phyloP scores from a whole-genome alignment of 2,113 vertebrate species.

The Brienomyrus brachyistius region DNA sequence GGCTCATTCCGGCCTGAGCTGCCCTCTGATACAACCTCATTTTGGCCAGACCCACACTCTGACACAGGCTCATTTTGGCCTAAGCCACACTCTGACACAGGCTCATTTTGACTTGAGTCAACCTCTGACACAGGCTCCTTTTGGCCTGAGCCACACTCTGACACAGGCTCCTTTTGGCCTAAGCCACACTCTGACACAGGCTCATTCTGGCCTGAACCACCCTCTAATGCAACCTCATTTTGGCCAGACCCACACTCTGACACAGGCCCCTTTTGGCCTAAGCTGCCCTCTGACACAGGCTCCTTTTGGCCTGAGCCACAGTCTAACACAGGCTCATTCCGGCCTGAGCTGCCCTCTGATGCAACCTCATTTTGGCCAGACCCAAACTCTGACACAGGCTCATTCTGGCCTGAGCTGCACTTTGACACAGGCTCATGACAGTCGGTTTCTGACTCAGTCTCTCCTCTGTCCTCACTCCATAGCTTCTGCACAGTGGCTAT shows the following conservation, averaged over 20 bases:
- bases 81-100: background rate
- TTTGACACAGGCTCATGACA: background rate
- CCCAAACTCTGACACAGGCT: background rate
- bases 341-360: too few relatives aligned
- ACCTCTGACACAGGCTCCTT: background rate
- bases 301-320: background rate
- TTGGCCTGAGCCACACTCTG: too few relatives aligned
- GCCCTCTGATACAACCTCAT: too few relatives aligned
- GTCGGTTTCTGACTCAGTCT: background rate
- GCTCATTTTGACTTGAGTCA: too few relatives aligned
- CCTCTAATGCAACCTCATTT: too few relatives aligned
- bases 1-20: too few relatives aligned
- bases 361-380: too few relatives aligned
- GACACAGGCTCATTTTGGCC: background rate
- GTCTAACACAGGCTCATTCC: background rate
- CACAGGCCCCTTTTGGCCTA: background rate
- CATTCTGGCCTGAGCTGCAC: background rate
- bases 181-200: background rate
- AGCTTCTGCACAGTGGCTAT: background rate
- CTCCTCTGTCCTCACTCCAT: background rate
- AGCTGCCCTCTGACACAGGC: background rate
- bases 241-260: background rate
- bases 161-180: too few relatives aligned
- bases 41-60: background rate
- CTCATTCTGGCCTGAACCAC: too few relatives aligned